Percentiles rank a stretch among this genome's conserved stretches.
These are phyloP conservation scores for Sylvilagus bachmani DNA, from an alignment of 2,113 vertebrate species.

Conservation along the genomic window DNA sequence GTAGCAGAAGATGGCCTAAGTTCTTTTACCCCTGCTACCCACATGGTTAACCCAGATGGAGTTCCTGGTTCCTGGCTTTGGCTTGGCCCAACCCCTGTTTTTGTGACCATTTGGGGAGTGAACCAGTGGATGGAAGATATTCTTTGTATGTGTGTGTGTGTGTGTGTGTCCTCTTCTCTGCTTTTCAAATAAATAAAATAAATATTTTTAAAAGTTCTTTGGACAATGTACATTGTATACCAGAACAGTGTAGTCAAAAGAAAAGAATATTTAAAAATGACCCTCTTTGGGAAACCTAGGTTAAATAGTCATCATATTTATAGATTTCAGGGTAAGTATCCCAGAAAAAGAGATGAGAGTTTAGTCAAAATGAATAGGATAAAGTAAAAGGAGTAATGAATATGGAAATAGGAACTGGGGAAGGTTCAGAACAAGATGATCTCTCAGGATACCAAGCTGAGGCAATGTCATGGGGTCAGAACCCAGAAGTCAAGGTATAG, in stretches of 20 bases:
- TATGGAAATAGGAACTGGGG: not conserved
- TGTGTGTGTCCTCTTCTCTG: too few species aligned
- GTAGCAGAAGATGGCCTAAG: too few species aligned
- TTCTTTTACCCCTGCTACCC: too few species aligned
- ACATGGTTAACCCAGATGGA: too few species aligned
- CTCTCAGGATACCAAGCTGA: not conserved
- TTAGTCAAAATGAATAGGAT: not conserved
- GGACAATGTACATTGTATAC: not conserved
- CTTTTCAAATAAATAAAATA: too few species aligned
- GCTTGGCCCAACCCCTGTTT: too few species aligned
- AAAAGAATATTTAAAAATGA: conserved; percentile 25
- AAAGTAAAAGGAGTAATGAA: too few species aligned
- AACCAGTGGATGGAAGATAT: not conserved
- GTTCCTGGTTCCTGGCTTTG: too few species aligned
- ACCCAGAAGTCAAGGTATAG: not conserved
- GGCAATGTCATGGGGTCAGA: not conserved
- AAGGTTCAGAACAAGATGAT: conserved; percentile 23
- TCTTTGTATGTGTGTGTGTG: not conserved
- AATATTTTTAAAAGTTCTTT: conserved; percentile 14
- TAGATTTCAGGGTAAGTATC: not conserved
- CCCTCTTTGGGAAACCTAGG: not conserved
- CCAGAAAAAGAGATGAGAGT: not conserved
- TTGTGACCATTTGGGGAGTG: too few species aligned
- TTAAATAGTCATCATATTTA: not conserved
- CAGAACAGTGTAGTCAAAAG: conserved; percentile 5